Evolutionary conservation across 1,140 invertebrate genomes (phyloP).

Genomic region (Drosophila arawakana): DNA sequence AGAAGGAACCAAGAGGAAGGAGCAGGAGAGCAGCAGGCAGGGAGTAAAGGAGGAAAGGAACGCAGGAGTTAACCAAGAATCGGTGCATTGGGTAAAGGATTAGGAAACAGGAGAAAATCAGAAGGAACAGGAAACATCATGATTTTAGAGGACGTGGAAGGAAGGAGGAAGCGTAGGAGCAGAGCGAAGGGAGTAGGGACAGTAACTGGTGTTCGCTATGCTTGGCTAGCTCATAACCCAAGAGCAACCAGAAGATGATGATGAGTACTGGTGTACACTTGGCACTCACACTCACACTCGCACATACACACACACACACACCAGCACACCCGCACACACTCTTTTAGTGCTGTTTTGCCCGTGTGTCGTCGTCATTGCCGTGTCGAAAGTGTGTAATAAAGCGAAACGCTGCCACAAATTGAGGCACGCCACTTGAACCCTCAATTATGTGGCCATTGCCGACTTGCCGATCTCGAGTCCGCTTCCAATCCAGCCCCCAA

Average conservation of each 20-base stretch:
- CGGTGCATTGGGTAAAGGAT: too few relatives aligned
- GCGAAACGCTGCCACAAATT: constrained; percentile 77
- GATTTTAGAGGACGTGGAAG: too few relatives aligned
- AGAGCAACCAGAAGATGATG: constrained; percentile 25
- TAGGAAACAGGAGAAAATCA: too few relatives aligned
- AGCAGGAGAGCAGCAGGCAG: too few relatives aligned
- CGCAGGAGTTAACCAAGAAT: too few relatives aligned
- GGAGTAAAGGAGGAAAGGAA: too few relatives aligned
- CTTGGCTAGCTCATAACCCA: constrained; percentile 57
- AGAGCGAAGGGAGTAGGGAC: too few relatives aligned
- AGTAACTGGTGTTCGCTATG: constrained; percentile 30
- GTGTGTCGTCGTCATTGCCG: constrained; percentile 43
- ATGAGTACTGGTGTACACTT: constrained; percentile 42
- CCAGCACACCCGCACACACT: not conserved
- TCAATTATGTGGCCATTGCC: constrained; percentile 78
- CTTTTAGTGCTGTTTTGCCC: not conserved
- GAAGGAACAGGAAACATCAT: too few relatives aligned
- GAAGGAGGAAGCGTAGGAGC: too few relatives aligned
- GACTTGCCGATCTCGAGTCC: constrained; percentile 11
- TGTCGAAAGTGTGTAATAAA: constrained; percentile 82
- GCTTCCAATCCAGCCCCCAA: too few relatives aligned
- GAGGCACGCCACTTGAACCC: constrained; percentile 78
- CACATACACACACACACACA: not conserved
- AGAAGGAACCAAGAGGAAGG: too few relatives aligned
- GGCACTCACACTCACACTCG: not conserved